These are phyloP conservation scores for Lottia gigantea DNA, from an alignment of 2,888 invertebrate species.

Conservation along the genomic window DNA sequence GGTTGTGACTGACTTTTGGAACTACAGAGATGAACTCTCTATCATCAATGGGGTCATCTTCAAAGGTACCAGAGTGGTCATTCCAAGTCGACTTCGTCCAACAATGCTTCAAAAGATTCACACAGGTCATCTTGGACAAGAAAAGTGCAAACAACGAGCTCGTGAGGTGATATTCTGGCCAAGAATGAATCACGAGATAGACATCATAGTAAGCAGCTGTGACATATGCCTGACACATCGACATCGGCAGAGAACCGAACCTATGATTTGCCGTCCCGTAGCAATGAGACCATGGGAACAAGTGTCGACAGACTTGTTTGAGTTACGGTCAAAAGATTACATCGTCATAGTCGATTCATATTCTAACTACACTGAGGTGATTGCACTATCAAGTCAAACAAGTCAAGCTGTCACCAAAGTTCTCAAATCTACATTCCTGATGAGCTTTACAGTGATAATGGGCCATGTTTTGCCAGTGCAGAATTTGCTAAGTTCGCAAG, in stretches of 20 bases:
- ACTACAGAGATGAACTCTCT: slow-evolving; percentile 12
- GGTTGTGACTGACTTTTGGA: neutral
- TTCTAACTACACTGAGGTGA: slow-evolving; percentile 15
- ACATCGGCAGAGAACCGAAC: neutral
- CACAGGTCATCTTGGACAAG: too few species aligned
- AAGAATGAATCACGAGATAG: neutral
- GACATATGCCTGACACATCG: slow-evolving; percentile 1
- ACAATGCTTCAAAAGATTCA: too few species aligned
- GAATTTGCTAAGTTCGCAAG: slow-evolving; percentile 24
- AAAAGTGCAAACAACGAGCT: neutral
- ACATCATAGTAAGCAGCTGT: neutral
- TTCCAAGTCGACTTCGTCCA: too few species aligned
- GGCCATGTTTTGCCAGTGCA: slow-evolving; percentile 14
- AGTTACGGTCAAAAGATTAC: slow-evolving; percentile 8
- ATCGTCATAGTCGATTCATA: slow-evolving; percentile 14
- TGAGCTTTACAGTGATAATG: slow-evolving; percentile 20
- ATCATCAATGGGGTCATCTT: slow-evolving; percentile 6
- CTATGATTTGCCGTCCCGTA: neutral
- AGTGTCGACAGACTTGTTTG: too few species aligned
- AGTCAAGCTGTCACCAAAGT: neutral
- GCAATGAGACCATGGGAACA: too few species aligned
- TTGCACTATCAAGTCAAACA: slow-evolving; percentile 1
- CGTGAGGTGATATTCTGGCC: neutral
- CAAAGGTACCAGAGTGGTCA: neutral
- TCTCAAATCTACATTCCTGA: slow-evolving; percentile 14